Base-by-base conservation (phyloP, 1,140 invertebrate genomes). In the Drosophila albomicans region DNA sequence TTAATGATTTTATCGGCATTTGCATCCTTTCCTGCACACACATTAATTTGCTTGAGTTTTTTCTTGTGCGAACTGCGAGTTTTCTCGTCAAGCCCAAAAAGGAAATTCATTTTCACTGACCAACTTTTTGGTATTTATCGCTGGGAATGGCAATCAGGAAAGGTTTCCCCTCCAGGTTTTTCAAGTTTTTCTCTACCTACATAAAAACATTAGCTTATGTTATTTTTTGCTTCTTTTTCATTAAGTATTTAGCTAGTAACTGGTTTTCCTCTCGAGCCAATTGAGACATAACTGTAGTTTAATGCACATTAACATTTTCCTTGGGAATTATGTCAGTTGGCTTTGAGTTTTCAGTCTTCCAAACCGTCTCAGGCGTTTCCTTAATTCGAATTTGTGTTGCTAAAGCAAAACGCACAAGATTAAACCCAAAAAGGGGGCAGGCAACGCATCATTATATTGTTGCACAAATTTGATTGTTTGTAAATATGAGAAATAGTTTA, bases 301-400 rank as follows among this genome's bases (percentile, higher is more conserved):
- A 77, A 80, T 85, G 68, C 81, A 76, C 58, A 79, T 80, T 84
- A 84, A 84, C 76, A 84, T 84, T 84, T 84, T 84, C 64, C 81
- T 61, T 81, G 81, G 81, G 81, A 84, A 84, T 84, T 85, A 84
- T 84, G 81, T 84, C 81, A 84, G 81, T 84, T 80, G 81, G 77
- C 35, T 82, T 45, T 15, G 7, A 35, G 28, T 54, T 54, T 54
- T 8, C 10, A 43, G 41, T 5, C 41, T 43, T n/a, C 3, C 20
- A 4, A 43, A 2, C 2, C 30, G 15, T 25, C 20, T 25, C 20
- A 25, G 8, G 20, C 25, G 54, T 71, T 75, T 75, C 73, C 73
- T 75, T 71, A 64, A 52, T 28, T 54, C 58, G 1, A 28, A 58
- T 32, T 48, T 48, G 11, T 35, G 30, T 15, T 15, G n/a, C 11